Base-by-base conservation (phyloP, 2,113 vertebrate genomes). In the Scomber scombrus region DNA sequence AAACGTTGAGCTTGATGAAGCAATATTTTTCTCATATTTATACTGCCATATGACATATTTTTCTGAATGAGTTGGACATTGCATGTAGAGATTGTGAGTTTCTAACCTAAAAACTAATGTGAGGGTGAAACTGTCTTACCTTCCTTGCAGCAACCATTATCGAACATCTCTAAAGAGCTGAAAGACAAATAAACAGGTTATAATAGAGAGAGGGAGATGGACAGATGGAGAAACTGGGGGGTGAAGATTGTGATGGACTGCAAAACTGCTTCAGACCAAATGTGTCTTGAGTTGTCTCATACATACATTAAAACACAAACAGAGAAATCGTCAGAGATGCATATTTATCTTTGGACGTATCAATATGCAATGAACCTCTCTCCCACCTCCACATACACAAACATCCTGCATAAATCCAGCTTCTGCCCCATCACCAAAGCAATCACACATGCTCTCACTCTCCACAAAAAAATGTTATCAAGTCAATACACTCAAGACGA, bases 121-220 rank as follows among this genome's bases (percentile, higher is more conserved):
- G 10, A 64, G 61, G 9, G 49, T 26, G 46, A 71, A 66, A 43
- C 2, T 19, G 34, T 43, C 91, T 83, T 82, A 94, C 93, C 93
- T 88, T 61, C 31, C 5, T 49, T 66, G 18, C 34, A 19, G 57
- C 18, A 11, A 66, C n/a, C 54, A 75, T 75, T 89, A 93, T 73
- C 89, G 91, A 72, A 93, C 72, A 60, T 94, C 91, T 84, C 93
- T 92, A 93, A 91, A 87, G 31, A 92, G 76, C 93, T 94, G 88
- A 77, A 90, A 92, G 68, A 88, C 21, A 89, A 82, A 88, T 46
- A 51, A 63, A 54, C 2, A 1, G 51, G 16, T 87, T 84, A 80
- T n/a, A 34, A 60, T 12, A 47, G 31, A 60, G 46, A 14, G 3
- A 60, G 46, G 14, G 3, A 52, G 34, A 76, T 0, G 3, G 12